Percentiles rank a stretch among this genome's conserved stretches.
phyloP scores from a whole-genome alignment of 2,797 vertebrate genomes.

The Knipowitschia caucasica region DNA sequence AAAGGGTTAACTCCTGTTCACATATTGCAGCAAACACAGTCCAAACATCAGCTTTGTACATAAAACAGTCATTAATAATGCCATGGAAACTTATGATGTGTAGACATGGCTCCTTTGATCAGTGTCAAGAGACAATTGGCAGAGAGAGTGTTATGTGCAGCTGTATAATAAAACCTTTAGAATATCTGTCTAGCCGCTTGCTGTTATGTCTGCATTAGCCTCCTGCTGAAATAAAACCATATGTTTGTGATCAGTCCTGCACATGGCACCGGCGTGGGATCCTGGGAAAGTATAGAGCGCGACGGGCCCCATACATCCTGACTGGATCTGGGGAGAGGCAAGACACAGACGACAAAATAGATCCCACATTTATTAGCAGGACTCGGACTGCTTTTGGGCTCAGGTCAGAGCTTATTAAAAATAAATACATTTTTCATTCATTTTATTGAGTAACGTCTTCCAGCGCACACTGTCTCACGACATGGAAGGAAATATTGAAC shows the following conservation, averaged over 20 bases:
- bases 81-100: constrained; percentile 6
- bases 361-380: constrained; percentile 57
- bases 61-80: constrained; percentile 1
- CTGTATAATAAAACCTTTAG: constrained; percentile 8
- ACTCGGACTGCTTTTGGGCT: constrained; percentile 39
- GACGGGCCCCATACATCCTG: constrained; percentile 52
- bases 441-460: constrained; percentile 26
- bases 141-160: constrained; percentile 6
- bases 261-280: constrained; percentile 64
- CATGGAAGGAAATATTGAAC: constrained; percentile 51
- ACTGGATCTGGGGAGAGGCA: constrained; percentile 33
- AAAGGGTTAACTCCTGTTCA: not conserved
- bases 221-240: constrained; percentile 59
- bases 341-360: constrained; percentile 42
- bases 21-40: not conserved
- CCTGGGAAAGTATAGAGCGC: constrained; percentile 51
- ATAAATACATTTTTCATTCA: constrained; percentile 44
- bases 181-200: constrained; percentile 34
- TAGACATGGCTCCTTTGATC: constrained; percentile 3
- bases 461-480: constrained; percentile 44
- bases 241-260: constrained; percentile 72
- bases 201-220: constrained; percentile 51
- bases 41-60: not conserved
- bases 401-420: constrained; percentile 47
- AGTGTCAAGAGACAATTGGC: constrained; percentile 1